A percentile compares a stretch with the other conserved stretches of the same genome.
Conservation (phyloP, 1,140 invertebrate species). For the Sitophilus oryzae region DNA sequence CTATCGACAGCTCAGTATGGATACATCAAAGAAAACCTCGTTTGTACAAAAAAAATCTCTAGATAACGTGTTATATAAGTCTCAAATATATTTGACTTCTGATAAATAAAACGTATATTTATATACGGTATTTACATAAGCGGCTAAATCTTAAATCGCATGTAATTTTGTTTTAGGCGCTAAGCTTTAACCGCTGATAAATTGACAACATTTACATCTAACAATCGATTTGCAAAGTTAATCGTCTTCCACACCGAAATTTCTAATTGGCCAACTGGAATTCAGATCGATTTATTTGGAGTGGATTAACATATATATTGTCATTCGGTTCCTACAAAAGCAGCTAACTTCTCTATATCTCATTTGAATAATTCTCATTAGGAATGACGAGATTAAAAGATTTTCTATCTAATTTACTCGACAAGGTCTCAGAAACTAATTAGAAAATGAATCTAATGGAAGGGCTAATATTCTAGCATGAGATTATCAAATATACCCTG, state of each 20-base stretch:
- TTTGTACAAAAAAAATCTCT: slow-evolving; percentile 3
- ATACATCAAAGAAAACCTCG: slow-evolving; percentile 15
- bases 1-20: slow-evolving; percentile 7
- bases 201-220: slow-evolving; percentile 29
- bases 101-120: no score
- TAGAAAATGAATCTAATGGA: no score
- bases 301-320: slow-evolving; percentile 33
- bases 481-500: no score
- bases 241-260: slow-evolving; percentile 27
- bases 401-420: slow-evolving; percentile 29
- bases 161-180: no score
- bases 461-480: no score
- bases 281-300: slow-evolving; percentile 34
- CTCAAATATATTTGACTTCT: no score
- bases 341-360: slow-evolving; percentile 25
- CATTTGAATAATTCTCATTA: slow-evolving; percentile 30
- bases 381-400: slow-evolving; percentile 26
- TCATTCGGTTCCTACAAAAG: slow-evolving; percentile 30
- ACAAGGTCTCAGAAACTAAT: background rate
- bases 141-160: no score
- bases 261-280: slow-evolving; percentile 32
- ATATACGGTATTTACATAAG: no score
- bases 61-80: slow-evolving; percentile 6
- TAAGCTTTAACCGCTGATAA: slow-evolving; percentile 16
- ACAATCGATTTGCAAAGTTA: slow-evolving; percentile 26